phyloP scores from a whole-genome alignment of 2,888 invertebrate species.

The Protodeltote pygarga region DNA sequence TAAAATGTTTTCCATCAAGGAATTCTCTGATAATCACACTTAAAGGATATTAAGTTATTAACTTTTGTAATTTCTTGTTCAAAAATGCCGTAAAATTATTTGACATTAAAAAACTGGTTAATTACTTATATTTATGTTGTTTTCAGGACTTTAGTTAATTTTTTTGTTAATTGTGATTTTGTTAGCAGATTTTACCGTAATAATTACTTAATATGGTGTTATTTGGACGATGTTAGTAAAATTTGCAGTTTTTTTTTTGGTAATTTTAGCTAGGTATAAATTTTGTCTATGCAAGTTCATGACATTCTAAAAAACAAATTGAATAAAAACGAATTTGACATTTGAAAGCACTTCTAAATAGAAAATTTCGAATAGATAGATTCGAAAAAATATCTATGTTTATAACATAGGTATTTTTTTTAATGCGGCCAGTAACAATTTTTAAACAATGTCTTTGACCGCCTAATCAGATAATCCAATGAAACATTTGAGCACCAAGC shows the following conservation, averaged over 20 bases:
- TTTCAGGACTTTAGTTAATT: conserved; percentile 10
- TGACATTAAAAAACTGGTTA: conserved; percentile 10
- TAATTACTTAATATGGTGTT: conserved; percentile 17
- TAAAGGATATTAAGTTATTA: conserved; percentile 32
- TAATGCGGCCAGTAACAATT: no score
- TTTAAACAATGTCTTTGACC: no score
- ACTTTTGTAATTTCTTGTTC: neutral
- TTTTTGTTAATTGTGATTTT: no score
- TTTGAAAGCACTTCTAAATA: no score
- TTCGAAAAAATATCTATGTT: no score
- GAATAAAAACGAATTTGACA: no score
- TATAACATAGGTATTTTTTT: no score
- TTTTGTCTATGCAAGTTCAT: neutral
- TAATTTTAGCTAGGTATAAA: neutral
- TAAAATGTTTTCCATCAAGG: neutral
- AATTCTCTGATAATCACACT: neutral
- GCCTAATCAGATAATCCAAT: no score
- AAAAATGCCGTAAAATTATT: conserved; percentile 20
- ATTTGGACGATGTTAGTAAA: no score
- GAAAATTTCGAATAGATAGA: no score
- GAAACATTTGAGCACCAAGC: no score
- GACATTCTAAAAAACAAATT: no score
- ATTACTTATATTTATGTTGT: conserved; percentile 3
- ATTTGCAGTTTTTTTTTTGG: neutral
- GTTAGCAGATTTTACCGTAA: conserved; percentile 2